Evolutionary conservation across 2,113 vertebrate genomes (phyloP), one percentile per base, ranked within the genome.

Genomic region (Catharus minimus): DNA sequence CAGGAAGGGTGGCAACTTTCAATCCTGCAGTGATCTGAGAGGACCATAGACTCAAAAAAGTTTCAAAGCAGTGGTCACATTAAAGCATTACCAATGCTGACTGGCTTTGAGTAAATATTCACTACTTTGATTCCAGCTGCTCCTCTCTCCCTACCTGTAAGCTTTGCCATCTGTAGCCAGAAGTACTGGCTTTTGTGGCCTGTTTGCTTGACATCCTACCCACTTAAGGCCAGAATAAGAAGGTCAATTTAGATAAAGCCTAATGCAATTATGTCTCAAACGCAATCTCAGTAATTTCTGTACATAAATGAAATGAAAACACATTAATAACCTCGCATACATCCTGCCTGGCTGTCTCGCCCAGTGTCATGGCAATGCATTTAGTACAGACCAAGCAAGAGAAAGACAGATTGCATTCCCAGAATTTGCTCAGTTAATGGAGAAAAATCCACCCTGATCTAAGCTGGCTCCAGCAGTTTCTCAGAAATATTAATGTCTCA

Each of bases 401-500:
- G 72, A 66, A 58, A 94, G 88, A 89, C 13, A 19, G 39, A 88
- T 83, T 90, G 57, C 55, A 69, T 93, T 94, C 92, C 61, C 23
- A 68, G 86, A 94, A 92, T 81, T 78, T 1, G 0, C 65, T 58
- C 24, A 13, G 53, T 68, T 95, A 94, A 95, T 76, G 46, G 92
- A 86, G 77, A 86, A 95, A 92, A 95, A 93, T 83, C 62, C 55
- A 52, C 58, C 43, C 77, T 68, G 50, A 65, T 88, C 60, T 88
- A 66, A 77, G 85, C 43, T 49, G 50, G 38, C 61, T 92, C 69
- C 50, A 53, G 36, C 58, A 44, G 78, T 89, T 93, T 93, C 83
- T 90, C 47, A 85, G 90, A 93, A 94, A 89, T 84, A 87, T 86
- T 84, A 86, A 82, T 89, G 44, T 85, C 71, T 89, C 43, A 27